These are phyloP conservation scores for Perognathus longimembris DNA, from an alignment of 2,113 vertebrate species.

Conservation along the genomic window DNA sequence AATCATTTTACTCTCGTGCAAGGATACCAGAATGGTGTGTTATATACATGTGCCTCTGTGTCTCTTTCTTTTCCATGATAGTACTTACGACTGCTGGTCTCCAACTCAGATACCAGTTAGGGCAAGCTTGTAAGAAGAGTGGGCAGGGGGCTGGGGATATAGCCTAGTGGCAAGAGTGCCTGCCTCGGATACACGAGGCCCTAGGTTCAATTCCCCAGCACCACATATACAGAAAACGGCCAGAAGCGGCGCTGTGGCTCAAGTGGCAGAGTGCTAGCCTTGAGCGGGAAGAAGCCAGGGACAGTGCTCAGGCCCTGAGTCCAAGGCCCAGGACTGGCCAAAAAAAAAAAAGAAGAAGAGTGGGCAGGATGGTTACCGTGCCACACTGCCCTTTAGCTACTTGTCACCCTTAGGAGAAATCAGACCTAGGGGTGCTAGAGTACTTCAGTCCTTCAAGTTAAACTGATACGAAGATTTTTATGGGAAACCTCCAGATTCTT, in stretches of 20 bases:
- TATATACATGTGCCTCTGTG: neutral
- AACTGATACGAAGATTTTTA: slow-evolving; percentile 7
- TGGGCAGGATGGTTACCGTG: neutral
- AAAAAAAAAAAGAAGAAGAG: too few species aligned
- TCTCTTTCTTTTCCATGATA: neutral
- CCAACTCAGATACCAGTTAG: neutral
- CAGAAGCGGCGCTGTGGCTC: too few species aligned
- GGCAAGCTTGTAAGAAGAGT: neutral
- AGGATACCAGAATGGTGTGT: neutral
- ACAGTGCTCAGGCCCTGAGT: too few species aligned
- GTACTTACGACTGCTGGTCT: neutral
- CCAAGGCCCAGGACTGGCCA: too few species aligned
- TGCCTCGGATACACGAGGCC: too few species aligned
- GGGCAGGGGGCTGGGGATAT: too few species aligned
- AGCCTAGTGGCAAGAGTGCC: too few species aligned
- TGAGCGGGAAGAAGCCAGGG: too few species aligned
- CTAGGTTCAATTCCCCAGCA: too few species aligned
- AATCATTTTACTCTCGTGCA: neutral
- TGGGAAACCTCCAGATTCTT: slow-evolving; percentile 21
- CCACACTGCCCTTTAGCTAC: neutral
- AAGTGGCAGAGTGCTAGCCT: too few species aligned
- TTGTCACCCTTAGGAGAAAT: neutral
- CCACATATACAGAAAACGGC: too few species aligned
- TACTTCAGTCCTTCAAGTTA: neutral
- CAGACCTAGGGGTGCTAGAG: neutral